Evolutionary conservation across 2,888 invertebrate species (phyloP), one percentile per base, ranked within the genome.

Genomic region (Dolomedes plantarius): DNA sequence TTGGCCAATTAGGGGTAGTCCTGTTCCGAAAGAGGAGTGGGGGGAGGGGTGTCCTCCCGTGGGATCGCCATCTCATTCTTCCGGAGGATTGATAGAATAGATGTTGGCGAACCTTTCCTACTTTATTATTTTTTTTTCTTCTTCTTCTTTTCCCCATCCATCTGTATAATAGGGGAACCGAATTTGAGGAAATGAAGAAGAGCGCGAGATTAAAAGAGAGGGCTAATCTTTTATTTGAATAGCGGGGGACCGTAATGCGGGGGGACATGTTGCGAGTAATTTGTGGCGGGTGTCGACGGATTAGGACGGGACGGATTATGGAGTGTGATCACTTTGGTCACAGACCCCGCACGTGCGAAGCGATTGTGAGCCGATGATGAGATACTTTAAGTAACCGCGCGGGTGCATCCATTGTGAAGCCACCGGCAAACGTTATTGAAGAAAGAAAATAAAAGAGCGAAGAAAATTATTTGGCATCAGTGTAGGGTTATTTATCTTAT

Each of bases 161-260:
- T 36, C 6, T 36, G 36, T 36, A n/a, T n/a, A n/a, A n/a, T n/a
- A 46, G 56, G 56, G 56, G 56, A 23, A 2, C 23, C 5, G 19
- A 1, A 56, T 56, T 23, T n/a, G 23, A 56, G 23, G 23, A 23
- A 23, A 56, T 23, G 56, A 56, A 56, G 56, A 3, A n/a, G 23
- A 23, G 23, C n/a, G n/a, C 19, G 5, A 2, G 56, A 56, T 13
- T 56, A 23, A 23, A 11, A 23, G 56, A 23, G 56, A 11, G 23
- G 56, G 56, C 56, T 56, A 56, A 56, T 56, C 56, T 56, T 56
- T 56, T 56, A 56, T 56, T 56, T 56, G 56, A 56, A 56, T 56
- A 56, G 23, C 16, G 41, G 6, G 16, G 41, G n/a, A 46, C n/a
- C n/a, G n/a, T n/a, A n/a, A n/a, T n/a, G n/a, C n/a, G n/a, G 6